phyloP scores from a whole-genome alignment of 2,113 vertebrate genomes.

The Calyptommatus sinebrachiatus region DNA sequence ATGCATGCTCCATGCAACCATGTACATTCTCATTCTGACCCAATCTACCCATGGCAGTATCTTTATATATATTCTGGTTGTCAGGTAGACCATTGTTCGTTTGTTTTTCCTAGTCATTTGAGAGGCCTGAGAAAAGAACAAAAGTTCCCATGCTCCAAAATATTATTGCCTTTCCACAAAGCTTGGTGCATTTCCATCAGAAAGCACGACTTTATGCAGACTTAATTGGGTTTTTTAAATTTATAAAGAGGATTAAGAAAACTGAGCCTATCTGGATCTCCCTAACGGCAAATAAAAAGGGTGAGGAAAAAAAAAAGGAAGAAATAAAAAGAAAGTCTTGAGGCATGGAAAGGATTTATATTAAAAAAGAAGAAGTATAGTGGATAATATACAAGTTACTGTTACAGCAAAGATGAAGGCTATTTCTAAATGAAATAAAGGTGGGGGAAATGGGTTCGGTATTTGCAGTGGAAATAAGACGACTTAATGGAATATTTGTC shows the following conservation, averaged over 20 bases:
- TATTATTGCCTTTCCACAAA: constrained; percentile 48
- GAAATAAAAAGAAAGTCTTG: constrained; percentile 47
- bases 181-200: constrained; percentile 46
- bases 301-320: constrained; percentile 8
- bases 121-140: constrained; percentile 52
- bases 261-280: constrained; percentile 62
- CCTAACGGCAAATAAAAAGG: constrained; percentile 59
- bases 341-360: constrained; percentile 54
- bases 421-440: constrained; percentile 30
- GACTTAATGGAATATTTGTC: background rate
- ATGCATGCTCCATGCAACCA: too few relatives aligned
- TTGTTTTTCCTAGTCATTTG: constrained; percentile 50
- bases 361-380: constrained; percentile 45
- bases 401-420: constrained; percentile 41
- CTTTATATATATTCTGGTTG: background rate
- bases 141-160: constrained; percentile 42
- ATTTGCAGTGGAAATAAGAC: background rate
- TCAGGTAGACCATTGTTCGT: background rate
- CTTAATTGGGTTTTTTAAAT: constrained; percentile 57
- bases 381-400: constrained; percentile 26
- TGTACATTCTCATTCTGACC: too few relatives aligned
- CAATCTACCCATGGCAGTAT: too few relatives aligned
- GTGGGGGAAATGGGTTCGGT: background rate
- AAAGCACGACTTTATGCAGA: constrained; percentile 51
- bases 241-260: constrained; percentile 67